These are phyloP conservation scores for Cantharis flavilabris DNA, from an alignment of 2,888 invertebrate genomes.

Conservation along the genomic window DNA sequence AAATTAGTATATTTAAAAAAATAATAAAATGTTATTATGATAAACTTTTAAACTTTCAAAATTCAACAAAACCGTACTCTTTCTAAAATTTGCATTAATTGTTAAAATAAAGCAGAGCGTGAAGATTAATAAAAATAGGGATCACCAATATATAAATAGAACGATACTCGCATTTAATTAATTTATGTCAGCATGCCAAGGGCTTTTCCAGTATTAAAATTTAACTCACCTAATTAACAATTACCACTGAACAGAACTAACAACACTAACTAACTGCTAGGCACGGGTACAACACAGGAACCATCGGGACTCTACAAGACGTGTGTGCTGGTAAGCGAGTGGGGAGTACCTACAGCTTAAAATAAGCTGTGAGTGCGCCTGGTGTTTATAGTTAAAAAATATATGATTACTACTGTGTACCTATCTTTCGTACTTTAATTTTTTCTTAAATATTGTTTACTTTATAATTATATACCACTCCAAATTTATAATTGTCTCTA, in stretches of 20 bases:
- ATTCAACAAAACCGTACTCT: background rate
- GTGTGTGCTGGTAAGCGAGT: constrained; percentile 21
- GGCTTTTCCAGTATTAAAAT: background rate
- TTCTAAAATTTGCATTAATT: background rate
- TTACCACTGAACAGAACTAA: background rate
- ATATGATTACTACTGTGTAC: background rate
- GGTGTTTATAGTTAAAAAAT: constrained; percentile 24
- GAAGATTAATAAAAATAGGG: background rate
- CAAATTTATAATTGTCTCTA: background rate
- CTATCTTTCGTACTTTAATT: background rate
- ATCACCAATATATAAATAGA: background rate
- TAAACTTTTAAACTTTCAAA: background rate
- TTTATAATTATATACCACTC: background rate
- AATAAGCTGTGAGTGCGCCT: constrained; percentile 45
- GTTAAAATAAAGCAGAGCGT: background rate
- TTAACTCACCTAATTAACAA: background rate
- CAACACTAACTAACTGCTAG: background rate
- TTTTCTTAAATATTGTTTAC: background rate
- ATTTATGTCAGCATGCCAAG: background rate
- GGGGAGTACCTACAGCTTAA: constrained; percentile 41
- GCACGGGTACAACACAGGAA: constrained; percentile 10
- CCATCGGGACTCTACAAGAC: constrained; percentile 20
- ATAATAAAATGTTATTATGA: background rate
- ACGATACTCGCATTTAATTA: background rate
- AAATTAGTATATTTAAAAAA: background rate